phyloP scores from a whole-genome alignment of 1,140 invertebrate species.

The Eciton burchellii region DNA sequence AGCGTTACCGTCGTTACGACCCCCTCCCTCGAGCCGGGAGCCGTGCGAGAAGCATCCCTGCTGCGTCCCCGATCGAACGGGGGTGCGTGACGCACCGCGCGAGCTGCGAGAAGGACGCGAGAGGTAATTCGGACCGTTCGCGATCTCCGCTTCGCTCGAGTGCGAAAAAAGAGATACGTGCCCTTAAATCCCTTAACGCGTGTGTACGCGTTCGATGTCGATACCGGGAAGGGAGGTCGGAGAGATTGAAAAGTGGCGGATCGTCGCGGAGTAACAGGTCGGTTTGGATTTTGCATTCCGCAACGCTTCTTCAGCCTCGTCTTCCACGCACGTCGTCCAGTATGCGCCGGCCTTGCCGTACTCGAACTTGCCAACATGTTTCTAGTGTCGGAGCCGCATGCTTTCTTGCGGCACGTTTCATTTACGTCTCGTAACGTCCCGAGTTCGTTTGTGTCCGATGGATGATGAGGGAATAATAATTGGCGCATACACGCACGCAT shows the following conservation, averaged over 20 bases:
- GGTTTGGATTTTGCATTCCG: no score
- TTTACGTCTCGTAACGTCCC: background rate
- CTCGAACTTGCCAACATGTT: no score
- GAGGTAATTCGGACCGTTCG: constrained; percentile 31
- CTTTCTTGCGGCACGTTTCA: constrained; percentile 7
- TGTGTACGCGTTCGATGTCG: no score
- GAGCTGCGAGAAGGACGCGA: constrained; percentile 20
- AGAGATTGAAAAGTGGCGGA: background rate
- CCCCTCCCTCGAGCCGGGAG: background rate
- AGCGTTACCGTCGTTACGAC: constrained; percentile 16
- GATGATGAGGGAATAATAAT: constrained; percentile 50
- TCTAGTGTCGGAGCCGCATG: background rate
- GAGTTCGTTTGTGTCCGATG: constrained; percentile 28
- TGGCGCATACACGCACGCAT: background rate
- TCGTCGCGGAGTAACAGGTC: no score
- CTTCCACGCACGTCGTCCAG: no score
- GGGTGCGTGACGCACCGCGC: constrained; percentile 31
- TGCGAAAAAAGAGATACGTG: no score
- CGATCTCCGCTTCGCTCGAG: no score
- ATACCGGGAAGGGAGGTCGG: background rate
- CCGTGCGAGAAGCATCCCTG: constrained; percentile 6
- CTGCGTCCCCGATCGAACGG: constrained; percentile 24
- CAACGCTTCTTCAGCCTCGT: no score
- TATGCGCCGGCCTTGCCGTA: no score
- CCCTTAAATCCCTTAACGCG: no score